Conservation (phyloP, 2,888 invertebrate species). For the Papilio demoleus region DNA sequence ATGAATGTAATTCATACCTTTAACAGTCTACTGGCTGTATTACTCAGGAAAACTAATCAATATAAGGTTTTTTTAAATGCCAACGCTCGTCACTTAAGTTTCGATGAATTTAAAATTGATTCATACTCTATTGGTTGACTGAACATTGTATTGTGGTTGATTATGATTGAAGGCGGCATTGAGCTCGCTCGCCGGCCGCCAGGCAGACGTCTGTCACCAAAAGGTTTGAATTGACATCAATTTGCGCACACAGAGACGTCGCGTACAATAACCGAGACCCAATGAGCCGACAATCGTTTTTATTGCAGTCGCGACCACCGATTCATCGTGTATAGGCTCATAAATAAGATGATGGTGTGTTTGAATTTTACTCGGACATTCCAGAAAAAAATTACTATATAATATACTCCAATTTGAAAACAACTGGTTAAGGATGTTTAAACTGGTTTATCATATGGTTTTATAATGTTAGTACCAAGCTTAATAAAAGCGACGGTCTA, state of each 20-base stretch:
- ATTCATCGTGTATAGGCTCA: conserved; percentile 15
- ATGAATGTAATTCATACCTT: conserved; percentile 13
- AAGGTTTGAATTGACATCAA: conserved; percentile 31
- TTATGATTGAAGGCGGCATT: conserved; percentile 32
- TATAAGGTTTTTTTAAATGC: background rate
- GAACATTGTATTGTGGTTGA: conserved; percentile 24
- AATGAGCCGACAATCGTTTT: conserved; percentile 31
- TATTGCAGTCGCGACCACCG: conserved; percentile 21
- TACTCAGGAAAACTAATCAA: background rate
- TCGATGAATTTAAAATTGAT: background rate
- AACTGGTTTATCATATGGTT: background rate
- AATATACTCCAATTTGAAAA: no score
- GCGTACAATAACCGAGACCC: conserved; percentile 25
- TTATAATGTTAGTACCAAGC: no score
- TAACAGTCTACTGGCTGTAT: background rate
- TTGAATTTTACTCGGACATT: conserved; percentile 7
- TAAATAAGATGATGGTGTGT: background rate
- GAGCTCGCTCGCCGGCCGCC: background rate
- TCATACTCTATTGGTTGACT: background rate
- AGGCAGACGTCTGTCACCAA: conserved; percentile 22
- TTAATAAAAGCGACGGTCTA: no score
- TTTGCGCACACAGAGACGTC: conserved; percentile 12
- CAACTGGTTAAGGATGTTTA: background rate
- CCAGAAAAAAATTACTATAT: background rate
- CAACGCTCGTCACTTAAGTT: no score